Percentiles rank a stretch among this genome's conserved stretches.
Evolutionary conservation across 2,113 vertebrate species (phyloP).

Genomic region (Hepsetus odoe): DNA sequence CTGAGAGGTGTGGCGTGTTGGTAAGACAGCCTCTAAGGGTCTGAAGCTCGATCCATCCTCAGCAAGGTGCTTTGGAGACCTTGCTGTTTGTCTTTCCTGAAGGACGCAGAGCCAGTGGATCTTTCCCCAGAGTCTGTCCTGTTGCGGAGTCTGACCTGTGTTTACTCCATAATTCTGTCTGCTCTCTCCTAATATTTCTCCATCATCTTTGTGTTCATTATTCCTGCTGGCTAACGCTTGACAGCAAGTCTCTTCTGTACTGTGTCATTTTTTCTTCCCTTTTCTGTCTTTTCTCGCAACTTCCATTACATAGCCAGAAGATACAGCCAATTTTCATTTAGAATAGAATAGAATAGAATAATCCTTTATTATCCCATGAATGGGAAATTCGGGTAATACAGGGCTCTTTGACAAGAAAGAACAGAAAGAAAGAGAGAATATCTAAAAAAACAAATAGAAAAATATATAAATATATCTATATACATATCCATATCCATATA

Average conservation of each 20-base stretch:
- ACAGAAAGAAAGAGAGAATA: too few species aligned
- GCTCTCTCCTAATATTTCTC: neutral
- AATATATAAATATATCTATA: too few species aligned
- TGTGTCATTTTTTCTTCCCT: neutral
- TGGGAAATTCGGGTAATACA: too few species aligned
- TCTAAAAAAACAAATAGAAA: too few species aligned
- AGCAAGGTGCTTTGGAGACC: constrained; percentile 21
- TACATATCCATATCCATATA: too few species aligned
- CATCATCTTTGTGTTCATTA: neutral
- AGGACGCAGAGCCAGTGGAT: constrained; percentile 34
- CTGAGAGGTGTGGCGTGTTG: constrained; percentile 26
- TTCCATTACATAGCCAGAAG: neutral
- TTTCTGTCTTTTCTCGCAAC: neutral
- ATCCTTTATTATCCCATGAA: too few species aligned
- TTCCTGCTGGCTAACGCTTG: neutral
- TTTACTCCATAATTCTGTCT: constrained; percentile 7
- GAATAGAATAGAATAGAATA: too few species aligned
- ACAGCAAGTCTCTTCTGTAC: neutral
- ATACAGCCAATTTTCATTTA: neutral
- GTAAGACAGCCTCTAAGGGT: constrained; percentile 15
- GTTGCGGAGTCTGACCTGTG: constrained; percentile 25
- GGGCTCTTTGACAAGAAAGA: too few species aligned
- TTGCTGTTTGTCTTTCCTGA: constrained; percentile 47
- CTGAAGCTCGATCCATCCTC: constrained; percentile 40
- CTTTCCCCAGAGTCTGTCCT: constrained; percentile 22